A percentile compares a stretch with the other conserved stretches of the same genome.
Evolutionary conservation across 2,888 invertebrate species (phyloP).

Genomic region (Cheilosia vulpina): DNA sequence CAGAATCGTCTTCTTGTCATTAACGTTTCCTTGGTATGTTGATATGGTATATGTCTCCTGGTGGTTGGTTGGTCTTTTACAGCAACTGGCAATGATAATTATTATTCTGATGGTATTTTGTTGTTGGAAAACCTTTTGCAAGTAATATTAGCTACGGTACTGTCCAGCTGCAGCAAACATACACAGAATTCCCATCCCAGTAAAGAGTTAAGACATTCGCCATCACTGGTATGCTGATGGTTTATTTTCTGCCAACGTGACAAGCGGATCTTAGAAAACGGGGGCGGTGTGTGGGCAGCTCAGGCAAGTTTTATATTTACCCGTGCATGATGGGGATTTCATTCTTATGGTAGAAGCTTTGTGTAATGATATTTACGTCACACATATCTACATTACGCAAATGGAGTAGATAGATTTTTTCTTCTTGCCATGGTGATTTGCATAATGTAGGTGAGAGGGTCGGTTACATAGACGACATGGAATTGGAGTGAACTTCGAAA

Average conservation of each 20-base stretch:
- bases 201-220: background rate
- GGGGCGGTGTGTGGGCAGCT: background rate
- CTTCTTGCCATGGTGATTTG: too few species aligned
- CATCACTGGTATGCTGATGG: background rate
- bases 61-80: background rate
- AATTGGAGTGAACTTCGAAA: too few species aligned
- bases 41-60: background rate
- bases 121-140: background rate
- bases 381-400: too few species aligned
- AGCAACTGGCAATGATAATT: slow-evolving; percentile 10
- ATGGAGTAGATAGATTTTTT: too few species aligned
- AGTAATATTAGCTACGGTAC: background rate
- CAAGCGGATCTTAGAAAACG: slow-evolving; percentile 5
- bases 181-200: background rate
- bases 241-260: background rate
- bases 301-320: background rate
- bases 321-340: slow-evolving; percentile 3
- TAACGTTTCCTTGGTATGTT: slow-evolving; percentile 3
- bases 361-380: background rate
- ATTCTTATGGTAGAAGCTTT: background rate
- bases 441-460: too few species aligned
- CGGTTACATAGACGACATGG: too few species aligned
- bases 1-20: slow-evolving; percentile 21
- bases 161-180: background rate
- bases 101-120: slow-evolving; percentile 13